phyloP scores from a whole-genome alignment of 2,888 invertebrate genomes.

The Drosophila rubida region DNA sequence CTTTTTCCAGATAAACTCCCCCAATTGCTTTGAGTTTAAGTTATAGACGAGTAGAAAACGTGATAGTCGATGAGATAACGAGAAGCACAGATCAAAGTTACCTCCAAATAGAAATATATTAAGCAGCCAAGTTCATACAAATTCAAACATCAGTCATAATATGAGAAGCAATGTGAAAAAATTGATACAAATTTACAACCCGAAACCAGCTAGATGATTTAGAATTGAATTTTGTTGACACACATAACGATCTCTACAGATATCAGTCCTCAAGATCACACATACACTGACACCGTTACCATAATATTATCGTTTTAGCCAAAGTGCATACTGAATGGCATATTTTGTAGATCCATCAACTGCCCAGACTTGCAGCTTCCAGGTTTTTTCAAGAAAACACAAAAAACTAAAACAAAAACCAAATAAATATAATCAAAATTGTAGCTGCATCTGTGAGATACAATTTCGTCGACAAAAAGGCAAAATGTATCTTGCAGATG shows the following conservation, averaged over 20 bases:
- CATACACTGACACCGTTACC: neutral
- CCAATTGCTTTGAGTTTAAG: neutral
- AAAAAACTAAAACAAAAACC: slow-evolving; percentile 13
- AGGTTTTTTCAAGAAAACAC: slow-evolving; percentile 72
- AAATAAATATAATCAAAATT: slow-evolving; percentile 14
- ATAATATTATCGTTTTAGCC: slow-evolving; percentile 14
- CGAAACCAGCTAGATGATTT: neutral
- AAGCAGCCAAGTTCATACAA: neutral
- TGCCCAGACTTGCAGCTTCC: slow-evolving; percentile 85
- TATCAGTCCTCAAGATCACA: neutral
- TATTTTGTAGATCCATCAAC: slow-evolving; percentile 84
- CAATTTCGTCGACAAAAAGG: slow-evolving; percentile 27
- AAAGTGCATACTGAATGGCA: slow-evolving; percentile 45
- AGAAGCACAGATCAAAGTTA: neutral
- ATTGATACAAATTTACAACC: neutral
- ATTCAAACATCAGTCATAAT: neutral
- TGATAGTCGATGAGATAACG: neutral
- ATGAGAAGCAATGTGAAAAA: slow-evolving; percentile 2
- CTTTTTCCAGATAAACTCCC: slow-evolving; percentile 58
- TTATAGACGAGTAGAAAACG: neutral
- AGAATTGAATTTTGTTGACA: neutral
- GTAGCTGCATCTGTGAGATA: slow-evolving; percentile 63
- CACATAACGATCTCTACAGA: neutral
- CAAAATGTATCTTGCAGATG: slow-evolving; percentile 62
- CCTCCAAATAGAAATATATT: neutral